Base-by-base conservation (phyloP, 2,888 invertebrate species). In the Caenorhabditis panamensis region DNA sequence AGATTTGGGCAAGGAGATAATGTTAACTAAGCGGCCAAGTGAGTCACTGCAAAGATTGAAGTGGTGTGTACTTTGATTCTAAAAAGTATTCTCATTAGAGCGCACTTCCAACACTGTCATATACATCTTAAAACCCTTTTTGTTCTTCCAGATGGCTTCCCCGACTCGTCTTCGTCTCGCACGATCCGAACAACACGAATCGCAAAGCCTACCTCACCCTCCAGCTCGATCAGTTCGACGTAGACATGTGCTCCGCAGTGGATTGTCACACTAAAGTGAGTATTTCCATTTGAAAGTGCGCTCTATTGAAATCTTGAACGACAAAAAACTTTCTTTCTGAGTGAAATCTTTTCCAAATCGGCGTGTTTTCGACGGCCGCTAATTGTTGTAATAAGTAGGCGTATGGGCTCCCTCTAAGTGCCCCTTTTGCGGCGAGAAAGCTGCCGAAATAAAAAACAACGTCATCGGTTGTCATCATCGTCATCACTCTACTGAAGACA, bases 251-350 rank as follows among this genome's bases (percentile, higher is more conserved):
- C 53, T 58, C 61, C 9, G 64, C 79, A 1, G 79, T 79, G 18
- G 44, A 66, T 16, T 84, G 84, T 61, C 75, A 80, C 18, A 83
- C 84, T 0, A 84, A 84, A 76, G 84, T 84, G 16, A 20, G 78
- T 8, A 13, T 20, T 31, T 61, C 6, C 47, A 1, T 26, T 47
- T 26, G 3, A 49, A 18, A 24, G 24, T 22, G 22, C 26, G 11
- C 53, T 22, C 53, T 53, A 53, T 11, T 53, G 31, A 31, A 53
- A 20, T n/a, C n/a, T n/a, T n/a, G n/a, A n/a, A 20, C 6, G 26
- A 16, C 5, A 22, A 53, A 22, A 53, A 8, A 11, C 22, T 18
- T 5, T 9, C 4, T 49, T 5, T 18, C 16, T 6, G 49, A 16
- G 5, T 4, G 8, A 49, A 49, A 49, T 49, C 49, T 20, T 9